Evolutionary conservation across 2,888 invertebrate species (phyloP).

Genomic region (Ptychoptera contaminata): DNA sequence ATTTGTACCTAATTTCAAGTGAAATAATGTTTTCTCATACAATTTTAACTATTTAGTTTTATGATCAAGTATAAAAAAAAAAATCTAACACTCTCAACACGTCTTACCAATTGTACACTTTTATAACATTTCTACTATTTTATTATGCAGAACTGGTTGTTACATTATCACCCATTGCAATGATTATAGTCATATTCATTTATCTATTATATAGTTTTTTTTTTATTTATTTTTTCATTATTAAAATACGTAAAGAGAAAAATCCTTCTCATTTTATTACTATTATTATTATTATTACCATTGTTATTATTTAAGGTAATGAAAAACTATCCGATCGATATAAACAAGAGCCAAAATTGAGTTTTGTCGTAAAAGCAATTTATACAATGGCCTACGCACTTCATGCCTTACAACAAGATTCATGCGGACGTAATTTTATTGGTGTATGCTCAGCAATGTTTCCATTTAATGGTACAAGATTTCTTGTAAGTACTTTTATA

Average conservation of each 20-base stretch:
- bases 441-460: slow-evolving; percentile 48
- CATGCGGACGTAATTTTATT: slow-evolving; percentile 37
- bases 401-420: slow-evolving; percentile 48
- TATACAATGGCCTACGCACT: slow-evolving; percentile 59
- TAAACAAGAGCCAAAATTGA: slow-evolving; percentile 61
- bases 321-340: slow-evolving; percentile 40
- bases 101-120: no score
- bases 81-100: no score
- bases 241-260: neutral
- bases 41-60: no score
- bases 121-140: no score
- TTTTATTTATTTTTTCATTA: no score
- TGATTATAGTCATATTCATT: neutral
- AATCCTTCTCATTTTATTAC: neutral
- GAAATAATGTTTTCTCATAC: no score
- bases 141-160: neutral
- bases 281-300: neutral
- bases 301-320: slow-evolving; percentile 28
- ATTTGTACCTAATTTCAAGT: no score
- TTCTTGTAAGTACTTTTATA: slow-evolving; percentile 31
- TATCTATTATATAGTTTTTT: no score
- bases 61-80: no score
- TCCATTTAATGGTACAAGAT: slow-evolving; percentile 54
- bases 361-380: slow-evolving; percentile 63
- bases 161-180: neutral